Evolutionary conservation across 92 coral and sea anemone species (phyloP).

Genomic region (Epizoanthus fatuus): DNA sequence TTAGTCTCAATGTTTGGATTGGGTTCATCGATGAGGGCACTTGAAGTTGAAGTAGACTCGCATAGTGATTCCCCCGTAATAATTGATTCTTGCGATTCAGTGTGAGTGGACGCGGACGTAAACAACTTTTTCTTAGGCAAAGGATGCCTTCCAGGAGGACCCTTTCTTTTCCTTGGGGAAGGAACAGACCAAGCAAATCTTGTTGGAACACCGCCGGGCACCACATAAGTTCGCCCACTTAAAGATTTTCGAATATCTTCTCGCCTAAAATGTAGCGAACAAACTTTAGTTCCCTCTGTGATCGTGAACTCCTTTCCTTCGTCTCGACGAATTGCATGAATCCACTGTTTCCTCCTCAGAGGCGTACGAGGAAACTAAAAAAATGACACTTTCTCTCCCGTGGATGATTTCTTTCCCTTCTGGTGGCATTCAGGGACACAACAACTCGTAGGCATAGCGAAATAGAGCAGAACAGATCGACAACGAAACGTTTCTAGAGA

Average conservation of each 20-base stretch:
- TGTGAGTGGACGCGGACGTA: too few species aligned
- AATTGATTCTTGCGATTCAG: neutral
- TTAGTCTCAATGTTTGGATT: neutral
- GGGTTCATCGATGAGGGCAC: slow-evolving; percentile 9
- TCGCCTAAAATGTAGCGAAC: slow-evolving; percentile 56
- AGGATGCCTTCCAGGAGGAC: slow-evolving; percentile 48
- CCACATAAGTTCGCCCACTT: slow-evolving; percentile 40
- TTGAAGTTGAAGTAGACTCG: neutral
- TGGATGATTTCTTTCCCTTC: slow-evolving; percentile 22
- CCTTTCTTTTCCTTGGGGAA: slow-evolving; percentile 59
- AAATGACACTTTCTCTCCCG: slow-evolving; percentile 52
- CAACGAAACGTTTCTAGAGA: neutral
- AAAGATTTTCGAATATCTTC: slow-evolving; percentile 56
- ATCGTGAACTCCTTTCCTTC: slow-evolving; percentile 57
- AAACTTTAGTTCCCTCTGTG: slow-evolving; percentile 60
- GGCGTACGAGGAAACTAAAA: slow-evolving; percentile 42
- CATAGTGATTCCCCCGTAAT: neutral
- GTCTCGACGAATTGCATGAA: slow-evolving; percentile 60
- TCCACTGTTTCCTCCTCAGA: slow-evolving; percentile 49
- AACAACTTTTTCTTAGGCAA: slow-evolving; percentile 5
- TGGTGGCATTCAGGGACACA: slow-evolving; percentile 65
- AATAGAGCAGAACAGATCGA: neutral
- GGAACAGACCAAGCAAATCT: slow-evolving; percentile 68
- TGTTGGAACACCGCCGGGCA: slow-evolving; percentile 46
- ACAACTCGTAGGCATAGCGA: slow-evolving; percentile 54